phyloP scores from a whole-genome alignment of 37 sponge, comb jelly and placozoan species.

The Beroe forskalii region DNA sequence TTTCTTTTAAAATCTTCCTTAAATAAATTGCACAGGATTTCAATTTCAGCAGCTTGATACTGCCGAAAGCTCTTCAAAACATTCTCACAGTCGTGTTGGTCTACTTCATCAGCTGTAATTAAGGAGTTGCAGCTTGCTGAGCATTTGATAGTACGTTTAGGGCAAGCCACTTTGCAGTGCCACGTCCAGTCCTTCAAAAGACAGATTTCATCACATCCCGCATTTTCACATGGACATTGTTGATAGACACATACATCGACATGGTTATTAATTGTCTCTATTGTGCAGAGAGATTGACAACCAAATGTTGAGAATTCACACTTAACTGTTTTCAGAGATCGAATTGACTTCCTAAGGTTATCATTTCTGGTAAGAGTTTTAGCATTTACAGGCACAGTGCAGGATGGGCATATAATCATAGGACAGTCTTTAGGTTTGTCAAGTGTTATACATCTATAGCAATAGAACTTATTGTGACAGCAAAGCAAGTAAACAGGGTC shows the following conservation, averaged over 20 bases:
- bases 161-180: slow-evolving; percentile 38
- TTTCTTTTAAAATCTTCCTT: neutral
- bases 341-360: neutral
- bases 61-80: neutral
- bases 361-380: slow-evolving; percentile 52
- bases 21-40: neutral
- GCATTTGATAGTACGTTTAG: slow-evolving; percentile 19
- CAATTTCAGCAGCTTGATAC: neutral
- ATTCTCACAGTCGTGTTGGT: slow-evolving; percentile 37
- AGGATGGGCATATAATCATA: slow-evolving; percentile 30
- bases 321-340: neutral
- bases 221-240: neutral
- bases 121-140: slow-evolving; percentile 37
- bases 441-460: neutral
- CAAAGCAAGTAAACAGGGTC: slow-evolving; percentile 57
- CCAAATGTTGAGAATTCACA: neutral
- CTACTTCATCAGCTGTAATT: slow-evolving; percentile 40
- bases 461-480: slow-evolving; percentile 23
- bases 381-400: neutral
- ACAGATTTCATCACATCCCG: slow-evolving; percentile 25
- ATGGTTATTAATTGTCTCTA: slow-evolving; percentile 27
- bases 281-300: neutral
- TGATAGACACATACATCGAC: slow-evolving; percentile 33
- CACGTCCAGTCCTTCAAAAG: slow-evolving; percentile 38
- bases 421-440: neutral